Percentiles rank a stretch among this genome's conserved stretches.
Evolutionary conservation across 2,113 vertebrate genomes (phyloP).

Genomic region (Lophius piscatorius): DNA sequence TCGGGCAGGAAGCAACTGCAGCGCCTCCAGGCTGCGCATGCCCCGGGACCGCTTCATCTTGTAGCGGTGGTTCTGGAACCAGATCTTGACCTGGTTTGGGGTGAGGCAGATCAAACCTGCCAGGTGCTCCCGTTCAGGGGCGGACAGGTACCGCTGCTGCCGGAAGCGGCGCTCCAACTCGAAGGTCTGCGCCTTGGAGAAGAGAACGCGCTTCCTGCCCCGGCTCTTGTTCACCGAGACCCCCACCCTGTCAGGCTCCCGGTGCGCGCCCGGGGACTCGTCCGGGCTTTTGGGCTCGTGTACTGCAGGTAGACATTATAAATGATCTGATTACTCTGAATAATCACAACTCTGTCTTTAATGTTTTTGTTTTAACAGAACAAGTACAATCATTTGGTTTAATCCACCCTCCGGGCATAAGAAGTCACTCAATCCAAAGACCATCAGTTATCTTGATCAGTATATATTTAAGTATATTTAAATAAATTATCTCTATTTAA

Average conservation of each 20-base stretch:
- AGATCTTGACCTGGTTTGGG: conserved; percentile 95
- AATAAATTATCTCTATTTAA: too few relatives aligned
- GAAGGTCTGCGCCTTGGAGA: conserved; percentile 91
- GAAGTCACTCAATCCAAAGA: too few relatives aligned
- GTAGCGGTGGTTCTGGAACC: conserved; percentile 98
- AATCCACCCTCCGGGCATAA: too few relatives aligned
- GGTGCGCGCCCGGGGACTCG: conserved; percentile 84
- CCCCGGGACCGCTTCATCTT: conserved; percentile 91
- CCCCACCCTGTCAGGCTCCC: conserved; percentile 74
- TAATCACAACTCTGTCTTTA: too few relatives aligned
- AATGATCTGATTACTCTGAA: conserved; percentile 31
- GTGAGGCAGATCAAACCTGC: conserved; percentile 90
- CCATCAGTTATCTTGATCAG: too few relatives aligned
- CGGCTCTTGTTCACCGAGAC: conserved; percentile 71
- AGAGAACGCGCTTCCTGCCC: conserved; percentile 89
- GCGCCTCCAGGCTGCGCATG: conserved; percentile 87
- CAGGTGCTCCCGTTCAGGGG: conserved; percentile 92
- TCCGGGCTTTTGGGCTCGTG: conserved; percentile 84
- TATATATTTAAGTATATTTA: too few relatives aligned
- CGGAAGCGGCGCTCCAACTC: conserved; percentile 92
- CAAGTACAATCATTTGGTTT: too few relatives aligned
- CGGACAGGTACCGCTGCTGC: conserved; percentile 93
- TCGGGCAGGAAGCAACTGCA: conserved; percentile 85
- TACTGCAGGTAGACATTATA: conserved; percentile 71
- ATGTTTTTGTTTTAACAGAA: too few relatives aligned